Percentiles rank a stretch among this genome's conserved stretches.
These are phyloP conservation scores for Cosmorhoe ocellata DNA, from an alignment of 2,888 invertebrate genomes.

Conservation along the genomic window DNA sequence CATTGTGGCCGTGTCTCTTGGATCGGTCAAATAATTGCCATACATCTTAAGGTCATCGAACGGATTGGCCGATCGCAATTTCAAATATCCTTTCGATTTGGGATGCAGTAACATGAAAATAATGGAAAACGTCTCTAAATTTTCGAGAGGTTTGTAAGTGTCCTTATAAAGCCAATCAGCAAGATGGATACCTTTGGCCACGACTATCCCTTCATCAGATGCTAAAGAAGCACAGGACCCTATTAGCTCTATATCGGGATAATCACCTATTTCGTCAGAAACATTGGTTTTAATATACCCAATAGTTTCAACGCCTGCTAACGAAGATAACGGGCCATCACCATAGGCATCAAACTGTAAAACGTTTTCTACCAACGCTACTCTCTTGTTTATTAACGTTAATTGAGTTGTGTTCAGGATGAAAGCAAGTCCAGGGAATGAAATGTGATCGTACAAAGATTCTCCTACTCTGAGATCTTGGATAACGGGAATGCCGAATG, in stretches of 20 bases:
- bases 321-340: slow-evolving; percentile 77
- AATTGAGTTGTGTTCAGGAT: slow-evolving; percentile 69
- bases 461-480: slow-evolving; percentile 85
- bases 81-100: slow-evolving; percentile 85
- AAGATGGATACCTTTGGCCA: slow-evolving; percentile 65
- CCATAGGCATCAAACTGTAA: slow-evolving; percentile 65
- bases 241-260: slow-evolving; percentile 85
- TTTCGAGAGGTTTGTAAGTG: slow-evolving; percentile 65
- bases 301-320: slow-evolving; percentile 83
- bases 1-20: slow-evolving; percentile 82
- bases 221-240: slow-evolving; percentile 82
- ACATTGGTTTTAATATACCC: slow-evolving; percentile 83
- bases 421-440: slow-evolving; percentile 82
- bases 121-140: slow-evolving; percentile 70
- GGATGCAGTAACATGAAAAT: slow-evolving; percentile 84
- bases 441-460: slow-evolving; percentile 86
- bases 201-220: slow-evolving; percentile 76
- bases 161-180: slow-evolving; percentile 68
- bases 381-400: slow-evolving; percentile 52
- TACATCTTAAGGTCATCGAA: slow-evolving; percentile 85
- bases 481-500: slow-evolving; percentile 82
- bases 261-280: slow-evolving; percentile 75
- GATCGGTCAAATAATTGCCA: slow-evolving; percentile 87
- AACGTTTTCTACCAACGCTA: slow-evolving; percentile 55
- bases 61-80: slow-evolving; percentile 84